Base-by-base conservation (phyloP, 2,888 invertebrate genomes). In the Dermolepida albohirtum region DNA sequence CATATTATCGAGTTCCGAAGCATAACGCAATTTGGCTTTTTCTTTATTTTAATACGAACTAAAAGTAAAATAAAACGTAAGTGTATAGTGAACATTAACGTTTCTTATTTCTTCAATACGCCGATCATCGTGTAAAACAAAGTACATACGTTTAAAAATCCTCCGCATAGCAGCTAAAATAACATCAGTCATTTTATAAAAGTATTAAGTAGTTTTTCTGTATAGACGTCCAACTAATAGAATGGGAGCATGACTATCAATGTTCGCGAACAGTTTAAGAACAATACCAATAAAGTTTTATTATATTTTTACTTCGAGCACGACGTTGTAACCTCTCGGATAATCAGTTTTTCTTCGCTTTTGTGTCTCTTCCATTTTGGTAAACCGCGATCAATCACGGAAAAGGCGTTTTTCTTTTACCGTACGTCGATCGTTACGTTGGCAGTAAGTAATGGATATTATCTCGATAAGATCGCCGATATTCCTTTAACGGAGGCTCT, bases 401-500 rank as follows among this genome's bases (percentile, higher is more conserved):
- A n/a, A 47, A 47, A 47, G 12, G 2, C 14, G 12, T 47, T 47
- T 47, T 47, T 47, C 47, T 47, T 47, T 47, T 34, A 34, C 6
- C 34, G 34, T 34, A 34, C 34, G 55, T 55, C 22, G 41, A 55
- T 55, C 55, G 55, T 55, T 55, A 55, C 22, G 55, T 41, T 41
- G 41, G n/a, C 41, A 41, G 41, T 41, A 55, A 55, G 55, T 55
- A 41, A 55, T 55, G 41, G 55, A 55, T 55, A 55, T 55, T 55
- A 43, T 55, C 17, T 41, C n/a, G 51, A 63, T 63, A 63, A 50
- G 40, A 51, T 50, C 49, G 63, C 22, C 50, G 47, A 63, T 63
- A 50, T 49, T 55, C 55, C 55, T 55, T 55, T 55, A 55, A 55
- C 17, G 55, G 34, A 34, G 34, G 6, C 6, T 34, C 34, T 34